Base-by-base conservation (phyloP, 2,888 invertebrate genomes). In the Apodemia mormo region DNA sequence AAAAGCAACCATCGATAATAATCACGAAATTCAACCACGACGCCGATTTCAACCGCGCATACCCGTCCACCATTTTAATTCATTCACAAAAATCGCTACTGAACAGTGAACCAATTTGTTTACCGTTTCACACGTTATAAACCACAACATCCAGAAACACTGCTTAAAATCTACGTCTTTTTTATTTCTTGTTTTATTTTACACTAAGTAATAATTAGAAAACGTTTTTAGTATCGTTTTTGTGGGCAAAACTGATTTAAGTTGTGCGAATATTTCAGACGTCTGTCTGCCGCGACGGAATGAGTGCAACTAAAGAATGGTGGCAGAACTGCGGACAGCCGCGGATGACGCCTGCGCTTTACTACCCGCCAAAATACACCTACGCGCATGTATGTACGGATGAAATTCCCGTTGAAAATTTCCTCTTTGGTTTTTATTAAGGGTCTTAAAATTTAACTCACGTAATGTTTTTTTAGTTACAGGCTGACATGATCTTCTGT, bases 11-110 rank as follows among this genome's bases (percentile, higher is more conserved):
- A 67, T 64, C 68, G 70, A 66, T 70, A 68, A 61, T 65, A 74
- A 73, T 77, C 80, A 76, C 76, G 77, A 82, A 86, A 85, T 74
- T 75, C 69, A 65, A 81, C 76, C 74, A 81, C 81, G 76, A 82
- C 77, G 77, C 79, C 82, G 82, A 81, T 79, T 78, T 82, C 83
- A 82, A 82, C 82, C 85, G 83, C 86, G 84, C 83, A 81, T 78
- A 80, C 76, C 74, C 85, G 87, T 85, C 92, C 91, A 89, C 92
- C 92, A 93, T 93, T 88, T 92, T 93, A 92, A 86, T 92, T 92
- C 92, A 93, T 93, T 93, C 92, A 93, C 92, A 92, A 93, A 91
- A 92, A 89, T 89, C 85, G 86, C 88, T 88, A 83, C 85, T 81
- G 80, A 84, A 85, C 76, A 85, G 76, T 78, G 76, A 78, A 73